Percentiles rank a stretch among this genome's conserved stretches.
Evolutionary conservation across 2,113 vertebrate species (phyloP).

Genomic region (Gobius niger): DNA sequence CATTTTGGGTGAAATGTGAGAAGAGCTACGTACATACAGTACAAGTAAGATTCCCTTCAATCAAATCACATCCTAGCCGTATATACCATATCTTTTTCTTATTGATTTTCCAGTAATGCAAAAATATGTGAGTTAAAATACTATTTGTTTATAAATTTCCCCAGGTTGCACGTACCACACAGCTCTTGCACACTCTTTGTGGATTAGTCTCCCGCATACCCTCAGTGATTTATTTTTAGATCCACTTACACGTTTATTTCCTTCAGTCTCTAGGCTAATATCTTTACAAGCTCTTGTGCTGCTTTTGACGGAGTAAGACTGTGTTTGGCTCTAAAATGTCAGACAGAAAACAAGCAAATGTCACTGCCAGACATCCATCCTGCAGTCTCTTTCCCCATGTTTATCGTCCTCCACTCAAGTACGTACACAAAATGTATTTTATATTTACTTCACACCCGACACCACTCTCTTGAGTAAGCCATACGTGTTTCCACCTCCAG

Average conservation of each 20-base stretch:
- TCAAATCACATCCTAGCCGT: too few relatives aligned
- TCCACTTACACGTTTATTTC: neutral
- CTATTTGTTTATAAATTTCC: too few relatives aligned
- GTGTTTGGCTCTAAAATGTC: constrained; percentile 64
- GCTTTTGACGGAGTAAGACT: constrained; percentile 43
- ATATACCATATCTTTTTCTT: too few relatives aligned
- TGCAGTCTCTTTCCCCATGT: constrained; percentile 31
- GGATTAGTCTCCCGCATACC: neutral
- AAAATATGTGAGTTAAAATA: too few relatives aligned
- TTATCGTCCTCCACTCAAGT: neutral
- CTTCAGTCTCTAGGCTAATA: constrained; percentile 18
- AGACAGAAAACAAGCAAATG: constrained; percentile 58
- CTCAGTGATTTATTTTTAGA: neutral
- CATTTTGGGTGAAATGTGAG: too few relatives aligned
- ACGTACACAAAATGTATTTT: constrained; percentile 31
- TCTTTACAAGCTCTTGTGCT: constrained; percentile 27
- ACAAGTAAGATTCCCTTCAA: too few relatives aligned
- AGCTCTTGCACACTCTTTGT: neutral
- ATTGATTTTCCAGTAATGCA: too few relatives aligned
- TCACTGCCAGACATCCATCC: constrained; percentile 43
- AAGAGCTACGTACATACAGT: too few relatives aligned
- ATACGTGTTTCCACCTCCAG: constrained; percentile 60
- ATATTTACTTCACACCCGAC: constrained; percentile 51
- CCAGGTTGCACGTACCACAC: neutral
- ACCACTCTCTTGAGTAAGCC: constrained; percentile 38